phyloP scores from a whole-genome alignment of 2,113 vertebrate genomes.

The Cranoglanis bouderius region DNA sequence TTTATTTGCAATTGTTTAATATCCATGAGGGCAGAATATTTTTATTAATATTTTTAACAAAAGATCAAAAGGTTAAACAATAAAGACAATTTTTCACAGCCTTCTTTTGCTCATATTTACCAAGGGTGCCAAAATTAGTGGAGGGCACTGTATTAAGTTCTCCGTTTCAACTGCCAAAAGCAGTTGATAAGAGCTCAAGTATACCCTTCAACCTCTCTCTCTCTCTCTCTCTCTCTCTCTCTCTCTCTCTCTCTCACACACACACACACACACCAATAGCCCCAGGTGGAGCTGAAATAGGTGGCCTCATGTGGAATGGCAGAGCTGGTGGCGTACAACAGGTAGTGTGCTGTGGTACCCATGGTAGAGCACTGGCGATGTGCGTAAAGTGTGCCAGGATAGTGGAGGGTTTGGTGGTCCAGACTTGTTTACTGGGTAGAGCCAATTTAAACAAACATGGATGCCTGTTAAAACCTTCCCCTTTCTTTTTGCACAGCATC shows the following conservation, averaged over 20 bases:
- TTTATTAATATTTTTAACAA: no score
- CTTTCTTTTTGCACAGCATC: constrained; percentile 65
- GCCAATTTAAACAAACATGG: constrained; percentile 69
- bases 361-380: constrained; percentile 1
- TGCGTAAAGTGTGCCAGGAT: background rate
- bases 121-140: no score
- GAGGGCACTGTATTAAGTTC: constrained; percentile 73
- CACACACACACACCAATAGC: constrained; percentile 16
- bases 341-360: constrained; percentile 2
- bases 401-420: constrained; percentile 71
- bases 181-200: constrained; percentile 67
- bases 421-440: constrained; percentile 68
- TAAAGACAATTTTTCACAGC: no score
- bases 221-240: no score
- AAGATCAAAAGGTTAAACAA: no score
- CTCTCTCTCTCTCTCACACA: no score
- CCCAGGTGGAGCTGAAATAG: constrained; percentile 1
- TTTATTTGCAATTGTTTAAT: no score
- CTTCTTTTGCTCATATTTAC: no score
- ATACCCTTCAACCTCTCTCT: constrained; percentile 21
- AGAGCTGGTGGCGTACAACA: background rate
- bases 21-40: no score
- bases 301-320: background rate
- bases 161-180: constrained; percentile 67
- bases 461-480: constrained; percentile 62